Conservation (phyloP, 2,113 vertebrate species). For the Brachypodius melanocephalos region DNA sequence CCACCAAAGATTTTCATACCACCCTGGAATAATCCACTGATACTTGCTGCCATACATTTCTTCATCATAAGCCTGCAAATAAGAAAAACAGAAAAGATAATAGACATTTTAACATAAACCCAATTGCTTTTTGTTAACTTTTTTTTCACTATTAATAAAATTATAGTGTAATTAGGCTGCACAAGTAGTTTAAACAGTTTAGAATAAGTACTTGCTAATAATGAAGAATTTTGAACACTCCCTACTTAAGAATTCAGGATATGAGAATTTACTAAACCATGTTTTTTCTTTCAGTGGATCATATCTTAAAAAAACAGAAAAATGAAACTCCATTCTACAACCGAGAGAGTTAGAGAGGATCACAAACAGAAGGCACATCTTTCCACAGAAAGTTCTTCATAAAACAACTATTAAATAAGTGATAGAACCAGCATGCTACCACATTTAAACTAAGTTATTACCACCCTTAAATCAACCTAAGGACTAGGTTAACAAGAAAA, state of each 20-base stretch:
- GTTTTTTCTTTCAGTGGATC: background rate
- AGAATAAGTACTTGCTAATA: background rate
- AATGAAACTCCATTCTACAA: background rate
- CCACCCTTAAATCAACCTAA: background rate
- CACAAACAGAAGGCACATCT: background rate
- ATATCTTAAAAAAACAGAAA: background rate
- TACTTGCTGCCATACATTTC: conserved; percentile 98
- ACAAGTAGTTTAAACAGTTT: background rate
- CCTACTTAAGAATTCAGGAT: background rate
- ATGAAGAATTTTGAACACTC: background rate
- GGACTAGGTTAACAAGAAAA: background rate
- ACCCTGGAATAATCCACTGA: conserved; percentile 99
- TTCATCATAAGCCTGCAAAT: conserved; percentile 87
- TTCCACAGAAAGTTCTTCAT: background rate
- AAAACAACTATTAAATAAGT: background rate
- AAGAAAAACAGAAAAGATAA: background rate
- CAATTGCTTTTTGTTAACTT: background rate
- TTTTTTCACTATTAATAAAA: background rate
- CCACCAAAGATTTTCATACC: conserved; percentile 98
- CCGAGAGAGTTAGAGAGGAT: background rate
- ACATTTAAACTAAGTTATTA: background rate
- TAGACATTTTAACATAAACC: background rate
- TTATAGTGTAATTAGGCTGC: background rate
- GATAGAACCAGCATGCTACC: background rate
- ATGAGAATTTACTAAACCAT: background rate